Evolutionary conservation across 2,797 vertebrate genomes (phyloP), one percentile per base, ranked within the genome.

Genomic region (Jordanella pulchra): DNA sequence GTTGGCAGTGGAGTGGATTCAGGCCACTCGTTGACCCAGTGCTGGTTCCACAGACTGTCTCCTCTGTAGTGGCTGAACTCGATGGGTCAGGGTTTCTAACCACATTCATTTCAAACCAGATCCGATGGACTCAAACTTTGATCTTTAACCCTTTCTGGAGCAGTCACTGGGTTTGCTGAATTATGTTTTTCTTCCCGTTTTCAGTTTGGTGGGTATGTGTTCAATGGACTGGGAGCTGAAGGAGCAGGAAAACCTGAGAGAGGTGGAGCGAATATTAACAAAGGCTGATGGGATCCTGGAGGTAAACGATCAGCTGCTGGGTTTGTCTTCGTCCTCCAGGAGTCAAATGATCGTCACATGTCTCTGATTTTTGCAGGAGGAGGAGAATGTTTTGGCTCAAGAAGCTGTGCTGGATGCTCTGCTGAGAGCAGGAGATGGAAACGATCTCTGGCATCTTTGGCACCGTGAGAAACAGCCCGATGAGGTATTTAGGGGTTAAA

Each of bases 301-400:
- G 86, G 77, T 67, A 21, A 71, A 28, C 9, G 7, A 21, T 68
- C 25, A 53, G 5, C 32, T 54, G 32, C 21, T 30, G 39, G 54
- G 5, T 23, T 14, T 11, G 11, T 39, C 1, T 28, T 53, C 4
- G 12, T 39, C 23, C 21, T 7, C 3, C 27, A 32, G 44, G 23
- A 11, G 21, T 66, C 39, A 56, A 39, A 25, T 39, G 9, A 58
- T 3, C 3, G 0, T 58, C 12, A 18, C 25, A 51, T 10, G 3
- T 65, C 58, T 47, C 21, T 58, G 1, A 1, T 39, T 18, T 73
- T 15, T 67, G 27, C 84, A 95, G 94, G 93, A 93, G 72, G 95
- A 95, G 75, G 95, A 96, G 69, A 75, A 71, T 9, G 87, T 93
- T 23, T 78, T 94, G 66, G 90, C 72, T 66, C 93, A 95, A 80